Evolutionary conservation across 2,113 vertebrate species (phyloP), one percentile per base, ranked within the genome.

Genomic region (Otis tarda): DNA sequence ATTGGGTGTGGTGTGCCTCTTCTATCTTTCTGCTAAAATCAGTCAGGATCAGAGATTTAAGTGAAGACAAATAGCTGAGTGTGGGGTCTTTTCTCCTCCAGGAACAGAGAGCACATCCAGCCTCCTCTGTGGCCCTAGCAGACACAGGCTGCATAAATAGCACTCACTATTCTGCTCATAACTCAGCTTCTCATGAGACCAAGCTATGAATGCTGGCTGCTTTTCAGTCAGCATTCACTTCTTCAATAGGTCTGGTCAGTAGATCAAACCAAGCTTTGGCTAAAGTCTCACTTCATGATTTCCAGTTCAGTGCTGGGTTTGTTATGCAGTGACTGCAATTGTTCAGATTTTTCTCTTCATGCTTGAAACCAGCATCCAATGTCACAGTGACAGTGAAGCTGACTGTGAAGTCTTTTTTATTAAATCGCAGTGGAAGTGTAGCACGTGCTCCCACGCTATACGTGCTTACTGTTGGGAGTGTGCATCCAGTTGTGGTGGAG

Each of bases 11-110:
- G 50, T 37, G 67, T 73, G 28, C 69, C 28, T 94, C 23, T 27
- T 96, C 92, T 89, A 94, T 96, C 86, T 95, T 96, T 81, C 69
- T 91, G 87, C 35, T 43, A 92, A 93, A 93, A 97, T 70, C 86
- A 47, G 77, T 76, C 55, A 89, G 80, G 30, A 57, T 92, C 63
- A 88, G 87, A 49, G 60, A 45, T 94, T 95, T 81, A 67, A 64
- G 43, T 79, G 20, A 77, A 94, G 83, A 86, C 15, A 67, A 70
- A 81, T 14, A 84, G 31, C 18, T 63, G n/a, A 68, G 14, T 24
- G 20, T 67, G 37, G 49, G 21, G 4, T 57, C 41, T 75, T 47
- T 50, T 5, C 12, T 20, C 4, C 21, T 16, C 28, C 14, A 10
- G 27, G 50, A 59, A 39, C 1, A 45, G 22, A 55, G 23, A 57